Conservation (phyloP, 2,113 vertebrate species). For the Puntigrus tetrazona region DNA sequence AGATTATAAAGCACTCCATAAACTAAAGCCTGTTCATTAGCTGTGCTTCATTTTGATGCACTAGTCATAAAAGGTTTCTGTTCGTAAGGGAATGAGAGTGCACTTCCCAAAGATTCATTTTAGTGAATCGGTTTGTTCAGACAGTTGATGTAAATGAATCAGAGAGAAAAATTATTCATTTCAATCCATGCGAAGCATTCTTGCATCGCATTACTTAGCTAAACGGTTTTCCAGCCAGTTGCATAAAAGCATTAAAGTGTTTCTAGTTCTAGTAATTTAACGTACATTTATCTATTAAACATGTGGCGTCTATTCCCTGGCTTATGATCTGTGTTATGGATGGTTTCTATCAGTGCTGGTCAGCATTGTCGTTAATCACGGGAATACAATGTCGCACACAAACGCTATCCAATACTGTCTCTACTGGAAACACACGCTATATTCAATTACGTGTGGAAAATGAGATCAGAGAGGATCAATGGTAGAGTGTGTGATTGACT, state of each 20-base stretch:
- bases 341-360: constrained; percentile 19
- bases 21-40: neutral
- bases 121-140: neutral
- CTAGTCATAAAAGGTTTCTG: neutral
- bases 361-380: constrained; percentile 36
- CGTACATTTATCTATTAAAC: neutral
- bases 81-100: neutral
- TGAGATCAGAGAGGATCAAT: constrained; percentile 17
- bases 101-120: neutral
- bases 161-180: neutral
- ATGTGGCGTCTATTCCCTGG: neutral
- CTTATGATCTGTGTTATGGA: neutral
- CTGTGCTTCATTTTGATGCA: neutral
- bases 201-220: neutral
- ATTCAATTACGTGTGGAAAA: constrained; percentile 36
- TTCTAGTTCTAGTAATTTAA: neutral
- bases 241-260: neutral
- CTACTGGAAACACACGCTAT: constrained; percentile 28
- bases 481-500: constrained; percentile 65
- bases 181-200: neutral
- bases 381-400: constrained; percentile 6
- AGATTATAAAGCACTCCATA: neutral
- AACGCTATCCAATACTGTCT: constrained; percentile 27
- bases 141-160: neutral
- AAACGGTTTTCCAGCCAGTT: neutral